Evolutionary conservation across 1,140 invertebrate species (phyloP).

Genomic region (Maconellicoccus hirsutus): DNA sequence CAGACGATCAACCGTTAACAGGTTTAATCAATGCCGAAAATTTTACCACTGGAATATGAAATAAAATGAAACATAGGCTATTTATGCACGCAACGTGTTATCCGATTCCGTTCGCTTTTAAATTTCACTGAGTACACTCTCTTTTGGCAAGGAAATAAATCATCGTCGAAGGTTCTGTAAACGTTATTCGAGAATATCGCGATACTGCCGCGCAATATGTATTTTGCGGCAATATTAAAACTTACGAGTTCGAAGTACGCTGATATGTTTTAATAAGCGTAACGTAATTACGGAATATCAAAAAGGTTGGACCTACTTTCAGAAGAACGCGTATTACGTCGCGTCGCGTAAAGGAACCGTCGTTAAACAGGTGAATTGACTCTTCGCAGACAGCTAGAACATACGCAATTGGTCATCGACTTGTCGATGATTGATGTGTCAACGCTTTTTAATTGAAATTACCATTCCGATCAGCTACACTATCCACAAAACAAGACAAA

Average conservation of each 20-base stretch:
- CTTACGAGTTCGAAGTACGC: neutral
- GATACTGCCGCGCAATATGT: neutral
- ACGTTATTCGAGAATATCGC: neutral
- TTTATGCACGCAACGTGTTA: no score
- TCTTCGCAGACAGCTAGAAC: no score
- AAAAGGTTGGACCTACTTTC: neutral
- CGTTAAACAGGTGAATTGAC: no score
- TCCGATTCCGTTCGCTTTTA: neutral
- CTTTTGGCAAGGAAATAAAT: neutral
- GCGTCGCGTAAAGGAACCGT: neutral
- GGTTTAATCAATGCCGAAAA: neutral
- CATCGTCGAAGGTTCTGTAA: neutral
- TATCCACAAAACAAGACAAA: no score
- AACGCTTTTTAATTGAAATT: neutral
- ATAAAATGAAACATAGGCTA: no score
- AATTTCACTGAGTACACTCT: neutral
- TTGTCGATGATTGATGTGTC: neutral
- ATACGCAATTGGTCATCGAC: neutral
- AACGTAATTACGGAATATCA: neutral
- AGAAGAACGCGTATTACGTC: neutral
- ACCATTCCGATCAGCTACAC: neutral
- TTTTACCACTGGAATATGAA: neutral
- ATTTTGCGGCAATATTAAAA: no score
- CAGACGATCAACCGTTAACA: no score
- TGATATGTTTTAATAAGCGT: neutral